Conservation (phyloP, 1,140 invertebrate genomes). For the Metopolophium dirhodum region DNA sequence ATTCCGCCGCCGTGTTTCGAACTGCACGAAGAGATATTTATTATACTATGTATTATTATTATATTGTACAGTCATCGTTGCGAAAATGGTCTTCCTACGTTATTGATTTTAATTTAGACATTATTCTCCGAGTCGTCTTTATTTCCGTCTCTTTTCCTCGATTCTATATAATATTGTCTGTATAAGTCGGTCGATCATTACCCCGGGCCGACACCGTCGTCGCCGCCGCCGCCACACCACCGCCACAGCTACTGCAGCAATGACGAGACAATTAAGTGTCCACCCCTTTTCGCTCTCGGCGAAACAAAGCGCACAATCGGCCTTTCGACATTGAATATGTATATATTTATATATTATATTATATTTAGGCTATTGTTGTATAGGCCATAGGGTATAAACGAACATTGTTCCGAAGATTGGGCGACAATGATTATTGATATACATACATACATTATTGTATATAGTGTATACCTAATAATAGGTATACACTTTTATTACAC, state of each 20-base stretch:
- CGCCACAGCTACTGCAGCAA: background rate
- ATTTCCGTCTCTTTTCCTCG: background rate
- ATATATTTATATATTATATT: too few species aligned
- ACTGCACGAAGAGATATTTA: background rate
- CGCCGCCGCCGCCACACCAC: background rate
- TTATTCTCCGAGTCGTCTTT: conserved; percentile 9
- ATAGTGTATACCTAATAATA: too few species aligned
- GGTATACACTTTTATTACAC: background rate
- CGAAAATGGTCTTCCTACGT: background rate
- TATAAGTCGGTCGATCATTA: conserved; percentile 6
- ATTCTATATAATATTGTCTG: conserved; percentile 23
- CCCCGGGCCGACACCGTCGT: background rate
- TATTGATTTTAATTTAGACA: conserved; percentile 37
- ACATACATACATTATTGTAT: background rate
- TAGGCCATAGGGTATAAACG: background rate
- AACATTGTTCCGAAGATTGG: background rate
- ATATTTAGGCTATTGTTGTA: background rate
- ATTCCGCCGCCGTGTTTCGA: conserved; percentile 15
- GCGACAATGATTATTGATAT: background rate
- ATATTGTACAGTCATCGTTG: background rate
- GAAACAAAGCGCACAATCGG: conserved; percentile 34
- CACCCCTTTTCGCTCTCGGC: conserved; percentile 29
- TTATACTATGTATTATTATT: background rate
- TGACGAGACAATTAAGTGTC: conserved; percentile 25
- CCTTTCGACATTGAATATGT: background rate